These are phyloP conservation scores for Deilephila porcellus DNA, from an alignment of 2,888 invertebrate genomes.

Conservation along the genomic window DNA sequence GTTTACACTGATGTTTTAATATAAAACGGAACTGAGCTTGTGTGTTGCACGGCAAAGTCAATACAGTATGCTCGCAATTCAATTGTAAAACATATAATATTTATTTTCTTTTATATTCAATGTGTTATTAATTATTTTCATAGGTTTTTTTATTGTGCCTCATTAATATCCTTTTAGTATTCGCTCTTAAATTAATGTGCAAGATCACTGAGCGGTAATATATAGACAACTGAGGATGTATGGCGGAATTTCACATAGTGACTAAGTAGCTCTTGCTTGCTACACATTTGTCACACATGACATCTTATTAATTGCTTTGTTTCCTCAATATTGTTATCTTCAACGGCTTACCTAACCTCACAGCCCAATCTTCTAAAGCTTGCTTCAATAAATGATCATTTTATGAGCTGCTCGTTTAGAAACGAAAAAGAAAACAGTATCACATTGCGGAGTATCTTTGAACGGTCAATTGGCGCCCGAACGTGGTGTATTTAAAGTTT, in stretches of 20 bases:
- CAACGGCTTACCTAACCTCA: too few relatives aligned
- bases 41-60: not conserved
- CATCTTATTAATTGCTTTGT: too few relatives aligned
- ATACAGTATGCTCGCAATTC: not conserved
- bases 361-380: not conserved
- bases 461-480: slow-evolving; percentile 15
- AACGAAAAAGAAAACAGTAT: not conserved
- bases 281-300: too few relatives aligned
- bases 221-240: too few relatives aligned
- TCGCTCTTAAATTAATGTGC: too few relatives aligned
- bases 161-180: too few relatives aligned
- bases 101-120: not conserved
- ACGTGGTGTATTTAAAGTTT: slow-evolving; percentile 60
- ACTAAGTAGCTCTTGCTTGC: too few relatives aligned
- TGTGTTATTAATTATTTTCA: not conserved
- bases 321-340: too few relatives aligned
- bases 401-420: not conserved
- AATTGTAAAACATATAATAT: not conserved
- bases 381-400: not conserved
- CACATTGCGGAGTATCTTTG: not conserved
- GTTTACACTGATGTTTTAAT: not conserved
- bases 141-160: too few relatives aligned
- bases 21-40: not conserved
- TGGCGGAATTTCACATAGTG: too few relatives aligned
- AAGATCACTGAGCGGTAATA: too few relatives aligned